Percentiles rank a stretch among this genome's conserved stretches.
phyloP scores from a whole-genome alignment of 2,113 vertebrate genomes.

The Amphiprion percula region DNA sequence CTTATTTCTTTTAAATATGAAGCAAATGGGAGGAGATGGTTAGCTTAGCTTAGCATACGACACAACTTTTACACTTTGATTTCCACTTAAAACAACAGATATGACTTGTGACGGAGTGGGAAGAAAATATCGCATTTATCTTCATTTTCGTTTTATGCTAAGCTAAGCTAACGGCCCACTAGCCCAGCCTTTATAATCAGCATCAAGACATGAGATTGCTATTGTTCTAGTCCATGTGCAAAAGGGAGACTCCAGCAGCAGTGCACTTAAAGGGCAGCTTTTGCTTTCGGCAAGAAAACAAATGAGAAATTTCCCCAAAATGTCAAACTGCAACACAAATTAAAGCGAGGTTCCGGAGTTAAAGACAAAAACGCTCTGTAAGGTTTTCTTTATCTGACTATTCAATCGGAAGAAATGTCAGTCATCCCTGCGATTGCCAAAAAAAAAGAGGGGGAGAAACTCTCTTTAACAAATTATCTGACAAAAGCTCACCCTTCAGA shows the following conservation, averaged over 20 bases:
- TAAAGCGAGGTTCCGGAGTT: slow-evolving; percentile 9
- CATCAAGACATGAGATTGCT: not conserved
- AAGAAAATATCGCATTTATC: not conserved
- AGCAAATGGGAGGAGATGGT: not conserved
- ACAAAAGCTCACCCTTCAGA: slow-evolving; percentile 8
- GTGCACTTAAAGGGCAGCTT: no score
- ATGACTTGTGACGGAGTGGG: not conserved
- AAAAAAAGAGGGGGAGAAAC: not conserved
- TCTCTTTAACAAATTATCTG: slow-evolving; percentile 8
- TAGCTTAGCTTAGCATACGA: not conserved
- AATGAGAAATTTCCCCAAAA: not conserved
- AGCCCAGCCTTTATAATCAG: not conserved
- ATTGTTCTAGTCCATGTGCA: not conserved
- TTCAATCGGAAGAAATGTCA: slow-evolving; percentile 1
- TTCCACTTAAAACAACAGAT: not conserved
- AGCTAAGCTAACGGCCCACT: not conserved
- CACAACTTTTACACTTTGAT: not conserved
- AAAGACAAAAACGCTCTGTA: slow-evolving; percentile 6
- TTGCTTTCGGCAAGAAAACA: not conserved
- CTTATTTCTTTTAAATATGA: not conserved
- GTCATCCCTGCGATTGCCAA: slow-evolving; percentile 6
- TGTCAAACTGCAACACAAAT: not conserved
- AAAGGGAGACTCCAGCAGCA: no score
- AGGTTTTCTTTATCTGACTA: slow-evolving; percentile 10
- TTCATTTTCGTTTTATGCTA: not conserved